Conservation (phyloP, 2,113 vertebrate genomes). For the Pseudopodoces humilis region DNA sequence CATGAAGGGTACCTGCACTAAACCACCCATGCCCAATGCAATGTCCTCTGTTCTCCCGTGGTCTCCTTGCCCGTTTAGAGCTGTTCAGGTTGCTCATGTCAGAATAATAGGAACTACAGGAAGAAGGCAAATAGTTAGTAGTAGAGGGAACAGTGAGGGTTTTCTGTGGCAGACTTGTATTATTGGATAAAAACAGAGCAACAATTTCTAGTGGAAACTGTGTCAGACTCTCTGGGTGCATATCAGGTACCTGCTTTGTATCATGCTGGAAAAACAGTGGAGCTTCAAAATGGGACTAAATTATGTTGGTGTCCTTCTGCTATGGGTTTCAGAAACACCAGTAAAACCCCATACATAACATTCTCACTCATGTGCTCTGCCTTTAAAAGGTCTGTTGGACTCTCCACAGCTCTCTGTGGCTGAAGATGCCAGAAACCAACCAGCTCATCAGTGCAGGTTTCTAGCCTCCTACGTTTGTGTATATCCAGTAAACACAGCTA, state of each 20-base stretch:
- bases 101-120: background rate
- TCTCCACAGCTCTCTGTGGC: background rate
- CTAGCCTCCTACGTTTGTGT: background rate
- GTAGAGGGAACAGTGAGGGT: background rate
- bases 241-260: background rate
- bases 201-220: background rate
- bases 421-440: conserved; percentile 30
- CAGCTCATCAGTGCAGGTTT: background rate
- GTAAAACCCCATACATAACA: background rate
- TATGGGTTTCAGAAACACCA: background rate
- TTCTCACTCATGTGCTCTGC: background rate
- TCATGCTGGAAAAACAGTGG: background rate
- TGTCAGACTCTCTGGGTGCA: background rate
- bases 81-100: background rate
- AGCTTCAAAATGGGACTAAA: background rate
- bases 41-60: background rate
- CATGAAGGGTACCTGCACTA: background rate
- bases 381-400: background rate
- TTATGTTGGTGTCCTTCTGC: background rate
- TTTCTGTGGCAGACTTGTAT: background rate
- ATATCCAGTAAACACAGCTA: conserved; percentile 24
- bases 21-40: background rate
- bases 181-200: accelerated
- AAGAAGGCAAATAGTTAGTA: background rate
- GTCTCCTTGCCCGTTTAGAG: background rate